Percentiles rank a stretch among this genome's conserved stretches.
Evolutionary conservation across 2,888 invertebrate species (phyloP).

Genomic region (Orthosia incerta): DNA sequence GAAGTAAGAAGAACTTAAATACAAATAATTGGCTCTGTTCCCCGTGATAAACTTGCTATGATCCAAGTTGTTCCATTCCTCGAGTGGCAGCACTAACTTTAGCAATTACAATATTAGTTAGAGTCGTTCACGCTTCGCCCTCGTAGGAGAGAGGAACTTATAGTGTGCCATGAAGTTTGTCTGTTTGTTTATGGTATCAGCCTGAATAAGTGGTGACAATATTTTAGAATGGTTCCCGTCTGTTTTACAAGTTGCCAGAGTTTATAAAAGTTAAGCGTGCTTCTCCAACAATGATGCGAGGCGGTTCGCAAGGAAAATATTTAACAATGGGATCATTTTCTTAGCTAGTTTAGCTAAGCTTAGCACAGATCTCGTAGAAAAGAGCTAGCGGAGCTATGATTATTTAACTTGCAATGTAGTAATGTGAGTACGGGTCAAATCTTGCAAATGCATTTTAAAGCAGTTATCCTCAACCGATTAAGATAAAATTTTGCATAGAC

Average conservation of each 20-base stretch:
- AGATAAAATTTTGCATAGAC: too few relatives aligned
- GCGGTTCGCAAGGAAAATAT: too few relatives aligned
- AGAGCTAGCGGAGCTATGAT: too few relatives aligned
- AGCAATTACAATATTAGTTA: slow-evolving; percentile 38
- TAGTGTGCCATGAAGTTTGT: neutral
- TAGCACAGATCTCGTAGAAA: too few relatives aligned
- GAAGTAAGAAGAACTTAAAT: slow-evolving; percentile 1
- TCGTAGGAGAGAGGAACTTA: neutral
- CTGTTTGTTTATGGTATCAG: neutral
- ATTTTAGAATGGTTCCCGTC: neutral
- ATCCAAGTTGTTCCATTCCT: slow-evolving; percentile 16
- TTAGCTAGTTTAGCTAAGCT: too few relatives aligned
- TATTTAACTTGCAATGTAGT: too few relatives aligned
- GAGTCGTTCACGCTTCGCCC: slow-evolving; percentile 10
- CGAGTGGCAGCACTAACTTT: slow-evolving; percentile 28
- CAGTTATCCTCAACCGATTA: too few relatives aligned
- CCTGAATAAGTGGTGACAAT: neutral
- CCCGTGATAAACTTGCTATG: slow-evolving; percentile 27
- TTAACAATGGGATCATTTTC: too few relatives aligned
- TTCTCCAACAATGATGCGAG: too few relatives aligned
- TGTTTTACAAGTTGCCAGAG: neutral
- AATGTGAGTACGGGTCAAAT: too few relatives aligned
- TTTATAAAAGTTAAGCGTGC: too few relatives aligned
- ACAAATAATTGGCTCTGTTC: slow-evolving; percentile 37
- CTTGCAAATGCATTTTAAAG: too few relatives aligned